Percentiles rank a stretch among this genome's conserved stretches.
Evolutionary conservation across 2,797 vertebrate species (phyloP).

Genomic region (Cyprinodon diabolis): DNA sequence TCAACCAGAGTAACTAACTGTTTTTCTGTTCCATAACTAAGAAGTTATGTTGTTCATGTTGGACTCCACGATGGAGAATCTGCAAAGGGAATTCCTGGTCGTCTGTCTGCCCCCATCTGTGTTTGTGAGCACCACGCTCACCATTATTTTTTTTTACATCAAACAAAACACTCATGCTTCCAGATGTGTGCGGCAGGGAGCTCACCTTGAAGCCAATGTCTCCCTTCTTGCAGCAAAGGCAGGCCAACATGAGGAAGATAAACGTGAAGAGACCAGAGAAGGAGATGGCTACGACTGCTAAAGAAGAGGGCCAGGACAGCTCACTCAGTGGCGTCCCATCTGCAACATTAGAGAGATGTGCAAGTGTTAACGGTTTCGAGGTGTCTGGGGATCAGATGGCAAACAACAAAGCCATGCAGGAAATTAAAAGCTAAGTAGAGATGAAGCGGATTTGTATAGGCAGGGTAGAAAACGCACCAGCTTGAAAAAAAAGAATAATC

Average conservation of each 20-base stretch:
- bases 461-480: slow-evolving; percentile 29
- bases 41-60: no score
- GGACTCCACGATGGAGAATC: no score
- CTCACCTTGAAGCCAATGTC: slow-evolving; percentile 97
- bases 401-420: slow-evolving; percentile 30
- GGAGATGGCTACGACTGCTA: slow-evolving; percentile 92
- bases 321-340: slow-evolving; percentile 91
- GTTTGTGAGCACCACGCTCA: no score
- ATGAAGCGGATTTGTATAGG: slow-evolving; percentile 33
- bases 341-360: slow-evolving; percentile 54
- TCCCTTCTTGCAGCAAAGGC: slow-evolving; percentile 97
- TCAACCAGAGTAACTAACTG: no score
- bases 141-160: not conserved
- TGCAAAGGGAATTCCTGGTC: no score
- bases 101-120: no score
- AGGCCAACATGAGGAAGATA: slow-evolving; percentile 98
- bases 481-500: slow-evolving; percentile 25
- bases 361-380: slow-evolving; percentile 27
- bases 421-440: slow-evolving; percentile 52
- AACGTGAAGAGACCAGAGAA: slow-evolving; percentile 95
- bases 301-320: slow-evolving; percentile 94
- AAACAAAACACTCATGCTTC: not conserved
- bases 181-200: slow-evolving; percentile 51
- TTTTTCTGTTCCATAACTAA: no score
- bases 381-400: slow-evolving; percentile 12